Evolutionary conservation across 2,113 vertebrate genomes (phyloP), one percentile per base, ranked within the genome.

Genomic region (Zootoca vivipara): DNA sequence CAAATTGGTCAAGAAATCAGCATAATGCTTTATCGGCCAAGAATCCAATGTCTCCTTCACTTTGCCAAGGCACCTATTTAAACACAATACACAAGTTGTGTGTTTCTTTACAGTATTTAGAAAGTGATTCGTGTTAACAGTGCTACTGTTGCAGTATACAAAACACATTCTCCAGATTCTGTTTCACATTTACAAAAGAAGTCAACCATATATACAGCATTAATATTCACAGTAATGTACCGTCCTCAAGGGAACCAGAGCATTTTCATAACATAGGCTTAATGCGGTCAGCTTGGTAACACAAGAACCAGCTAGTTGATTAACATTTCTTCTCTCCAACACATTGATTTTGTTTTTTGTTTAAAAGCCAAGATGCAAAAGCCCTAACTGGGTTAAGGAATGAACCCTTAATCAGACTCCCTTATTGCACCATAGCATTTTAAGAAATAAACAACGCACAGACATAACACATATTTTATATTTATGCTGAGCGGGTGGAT

Each of bases 61-160:
- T 33, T 4, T 7, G 18, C 7, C 24, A 42, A 46, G 78, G 58
- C 40, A 7, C 56, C 7, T 24, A 10, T 40, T 18, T 78, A 77
- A 18, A 73, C 67, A 22, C 20, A 58, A 82, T 38, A 85, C 83
- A 91, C 85, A 15, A 42, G n/a, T 83, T 78, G 70, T 42, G 74
- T 89, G 35, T 33, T 82, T 90, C 92, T 56, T 95, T 94, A n/a
- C n/a, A n/a, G n/a, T 93, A 95, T 94, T 95, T 92, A 83, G 74
- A 92, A 89, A 83, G 67, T 78, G 90, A 67, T 90, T 56, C 69
- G 91, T 89, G 56, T 91, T 91, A 93, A 92, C 82, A 93, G 42
- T 74, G 89, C 90, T 90, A 83, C 62, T 18, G 90, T 86, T 0
- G 75, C 90, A 75, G 89, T 78, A 78, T 93, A 95, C 81, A 92